Base-by-base conservation (phyloP, 2,888 invertebrate genomes). In the Heliothis peltigera region DNA sequence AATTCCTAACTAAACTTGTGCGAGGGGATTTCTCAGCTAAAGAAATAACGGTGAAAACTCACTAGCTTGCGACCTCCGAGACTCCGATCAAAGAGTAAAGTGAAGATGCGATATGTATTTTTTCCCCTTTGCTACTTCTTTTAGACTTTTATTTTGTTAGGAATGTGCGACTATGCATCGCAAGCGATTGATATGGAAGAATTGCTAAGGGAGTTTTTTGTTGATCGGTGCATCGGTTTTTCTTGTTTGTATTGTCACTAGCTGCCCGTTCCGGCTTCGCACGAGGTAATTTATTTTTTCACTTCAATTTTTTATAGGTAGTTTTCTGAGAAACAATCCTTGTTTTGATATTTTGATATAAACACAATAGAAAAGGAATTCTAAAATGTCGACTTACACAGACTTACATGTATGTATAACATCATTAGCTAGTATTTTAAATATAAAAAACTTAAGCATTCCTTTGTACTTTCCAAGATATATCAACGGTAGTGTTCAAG, bases 1-100 rank as follows among this genome's bases (percentile, higher is more conserved):
- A 90, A 91, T 92, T 92, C 88, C 84, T 87, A 91, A 90, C 88
- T 88, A 91, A 92, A 92, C 87, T 89, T 88, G 84, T 81, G 85
- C 83, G 86, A 87, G 86, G 87, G 89, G 89, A 87, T 90, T 89
- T 88, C 84, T 83, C 81, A 83, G 86, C 86, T 87, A 87, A 88
- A 90, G 89, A 90, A 91, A 91, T 90, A 90, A 88, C 81, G 86
- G 84, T 74, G 85, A 87, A 87, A 91, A 87, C 77, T 77, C 72
- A 65, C 65, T 62, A 59, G 69, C 86, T 88, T 84, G 83, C 86
- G 84, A 84, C 79, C 84, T 78, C 76, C 78, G 80, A 82, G 82
- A 77, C 83, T 75, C 72, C 77, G 81, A 82, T 81, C 83, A 77
- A 70, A 68, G 77, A 84, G 74, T 76, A 75, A 70, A 66, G 44